Evolutionary conservation across 2,888 invertebrate genomes (phyloP).

Genomic region (Sceliomorpha sp.): DNA sequence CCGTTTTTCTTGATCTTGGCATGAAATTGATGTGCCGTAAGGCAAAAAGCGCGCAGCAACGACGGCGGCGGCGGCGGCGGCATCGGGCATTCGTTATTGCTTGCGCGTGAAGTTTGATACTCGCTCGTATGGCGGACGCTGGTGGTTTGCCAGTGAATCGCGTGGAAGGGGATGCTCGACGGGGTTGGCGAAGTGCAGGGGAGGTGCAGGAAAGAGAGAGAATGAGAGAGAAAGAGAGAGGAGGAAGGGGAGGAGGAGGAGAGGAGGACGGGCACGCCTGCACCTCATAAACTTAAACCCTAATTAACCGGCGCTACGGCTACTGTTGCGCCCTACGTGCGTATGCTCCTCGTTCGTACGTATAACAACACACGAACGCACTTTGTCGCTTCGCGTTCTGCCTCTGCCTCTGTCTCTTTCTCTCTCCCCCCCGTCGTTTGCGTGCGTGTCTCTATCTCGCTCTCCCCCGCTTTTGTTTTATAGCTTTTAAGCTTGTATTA

Average conservation of each 20-base stretch:
- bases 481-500: slow-evolving; percentile 45
- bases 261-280: slow-evolving; percentile 79
- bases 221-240: too few species aligned
- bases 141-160: slow-evolving; percentile 63
- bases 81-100: slow-evolving; percentile 70
- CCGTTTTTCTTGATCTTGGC: too few species aligned
- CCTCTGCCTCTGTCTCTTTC: slow-evolving; percentile 44
- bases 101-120: slow-evolving; percentile 72
- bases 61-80: too few species aligned
- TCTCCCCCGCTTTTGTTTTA: slow-evolving; percentile 43
- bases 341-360: slow-evolving; percentile 73
- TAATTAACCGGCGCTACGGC: slow-evolving; percentile 81
- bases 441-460: slow-evolving; percentile 41
- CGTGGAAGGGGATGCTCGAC: slow-evolving; percentile 65
- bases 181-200: slow-evolving; percentile 56
- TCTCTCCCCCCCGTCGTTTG: too few species aligned
- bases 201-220: slow-evolving; percentile 68
- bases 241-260: too few species aligned
- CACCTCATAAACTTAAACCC: slow-evolving; percentile 81
- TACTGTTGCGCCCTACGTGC: slow-evolving; percentile 78
- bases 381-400: slow-evolving; percentile 69
- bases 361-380: slow-evolving; percentile 73
- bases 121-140: slow-evolving; percentile 53
- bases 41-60: slow-evolving; percentile 62
- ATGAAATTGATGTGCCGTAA: background rate